phyloP scores from a whole-genome alignment of 2,888 invertebrate genomes.

The Diaprepes abbreviatus region DNA sequence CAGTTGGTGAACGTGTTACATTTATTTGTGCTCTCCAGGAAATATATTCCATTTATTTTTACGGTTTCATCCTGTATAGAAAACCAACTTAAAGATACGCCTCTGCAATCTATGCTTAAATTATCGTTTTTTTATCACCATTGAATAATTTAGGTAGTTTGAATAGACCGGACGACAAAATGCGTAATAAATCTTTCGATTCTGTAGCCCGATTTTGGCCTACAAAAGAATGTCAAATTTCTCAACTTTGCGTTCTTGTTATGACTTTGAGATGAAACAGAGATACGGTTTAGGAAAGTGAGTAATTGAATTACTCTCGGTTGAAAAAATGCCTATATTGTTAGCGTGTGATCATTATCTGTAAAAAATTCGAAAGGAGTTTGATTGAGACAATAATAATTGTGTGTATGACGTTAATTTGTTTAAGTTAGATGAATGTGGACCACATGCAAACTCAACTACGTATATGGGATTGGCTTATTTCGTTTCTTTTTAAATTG shows the following conservation, averaged over 20 bases:
- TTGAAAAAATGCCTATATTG: slow-evolving; percentile 32
- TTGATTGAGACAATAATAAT: slow-evolving; percentile 43
- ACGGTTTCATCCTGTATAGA: too few relatives aligned
- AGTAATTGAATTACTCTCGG: slow-evolving; percentile 37
- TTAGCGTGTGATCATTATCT: slow-evolving; percentile 29
- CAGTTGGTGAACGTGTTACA: too few relatives aligned
- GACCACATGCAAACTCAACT: slow-evolving; percentile 29
- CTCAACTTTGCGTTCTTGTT: slow-evolving; percentile 43
- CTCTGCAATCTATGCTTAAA: slow-evolving; percentile 37
- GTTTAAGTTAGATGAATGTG: slow-evolving; percentile 35
- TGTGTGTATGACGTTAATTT: slow-evolving; percentile 37
- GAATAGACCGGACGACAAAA: slow-evolving; percentile 42
- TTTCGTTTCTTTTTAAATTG: too few relatives aligned
- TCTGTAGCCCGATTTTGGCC: slow-evolving; percentile 30
- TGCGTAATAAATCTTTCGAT: slow-evolving; percentile 41
- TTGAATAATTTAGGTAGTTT: slow-evolving; percentile 27
- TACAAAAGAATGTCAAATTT: slow-evolving; percentile 48
- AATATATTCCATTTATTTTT: too few relatives aligned
- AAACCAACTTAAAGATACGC: too few relatives aligned
- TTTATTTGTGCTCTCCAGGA: too few relatives aligned
- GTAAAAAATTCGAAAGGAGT: slow-evolving; percentile 32
- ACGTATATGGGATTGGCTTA: too few relatives aligned
- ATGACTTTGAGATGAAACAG: slow-evolving; percentile 29
- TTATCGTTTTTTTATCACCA: slow-evolving; percentile 37
- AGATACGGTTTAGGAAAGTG: slow-evolving; percentile 39